Percentiles rank a stretch among this genome's conserved stretches.
Evolutionary conservation across 2,113 vertebrate genomes (phyloP).

Genomic region (Cheirogaleus medius): DNA sequence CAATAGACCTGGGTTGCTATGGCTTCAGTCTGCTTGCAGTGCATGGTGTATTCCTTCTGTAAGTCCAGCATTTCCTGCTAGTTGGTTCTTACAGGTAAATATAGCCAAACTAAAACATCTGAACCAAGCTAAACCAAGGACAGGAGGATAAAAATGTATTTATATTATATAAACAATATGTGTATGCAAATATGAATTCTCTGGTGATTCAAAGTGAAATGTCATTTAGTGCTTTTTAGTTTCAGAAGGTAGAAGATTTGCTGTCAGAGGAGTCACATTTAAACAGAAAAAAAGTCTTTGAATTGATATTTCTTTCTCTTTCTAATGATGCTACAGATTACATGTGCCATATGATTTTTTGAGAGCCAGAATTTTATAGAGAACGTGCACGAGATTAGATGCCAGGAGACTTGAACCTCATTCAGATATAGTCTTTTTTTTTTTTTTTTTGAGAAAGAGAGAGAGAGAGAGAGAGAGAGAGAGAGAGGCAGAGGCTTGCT

Average conservation of each 20-base stretch:
- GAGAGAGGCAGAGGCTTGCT: too few species aligned
- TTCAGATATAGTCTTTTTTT: neutral
- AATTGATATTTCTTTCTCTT: neutral
- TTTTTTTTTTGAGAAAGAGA: too few species aligned
- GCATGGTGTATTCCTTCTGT: neutral
- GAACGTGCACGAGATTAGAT: neutral
- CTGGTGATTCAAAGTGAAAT: neutral
- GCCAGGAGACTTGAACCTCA: neutral
- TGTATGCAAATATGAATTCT: neutral
- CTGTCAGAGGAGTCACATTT: neutral
- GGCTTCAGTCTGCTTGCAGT: neutral
- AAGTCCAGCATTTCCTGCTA: neutral
- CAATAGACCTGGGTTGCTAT: neutral
- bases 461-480: too few species aligned
- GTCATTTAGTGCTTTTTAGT: neutral
- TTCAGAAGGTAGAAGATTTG: constrained; percentile 29
- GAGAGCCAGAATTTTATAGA: neutral
- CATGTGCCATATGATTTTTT: neutral
- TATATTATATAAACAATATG: neutral
- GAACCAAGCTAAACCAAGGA: neutral
- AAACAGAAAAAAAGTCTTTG: neutral
- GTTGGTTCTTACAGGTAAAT: neutral
- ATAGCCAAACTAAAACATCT: neutral
- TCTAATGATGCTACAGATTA: neutral
- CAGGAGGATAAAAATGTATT: neutral